Base-by-base conservation (phyloP, 2,888 invertebrate genomes). In the Eilema griseolum region DNA sequence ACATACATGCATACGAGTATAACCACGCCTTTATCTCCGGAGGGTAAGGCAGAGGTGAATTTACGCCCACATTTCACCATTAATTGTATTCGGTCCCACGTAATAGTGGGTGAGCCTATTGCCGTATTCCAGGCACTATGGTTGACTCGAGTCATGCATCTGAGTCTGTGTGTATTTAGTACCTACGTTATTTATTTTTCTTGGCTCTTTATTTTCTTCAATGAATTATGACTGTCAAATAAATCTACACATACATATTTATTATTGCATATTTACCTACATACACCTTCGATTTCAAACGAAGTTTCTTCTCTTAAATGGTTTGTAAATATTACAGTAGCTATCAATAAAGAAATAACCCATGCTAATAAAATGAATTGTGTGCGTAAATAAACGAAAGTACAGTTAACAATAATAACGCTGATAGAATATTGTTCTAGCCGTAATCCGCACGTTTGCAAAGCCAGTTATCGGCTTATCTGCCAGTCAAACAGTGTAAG, bases 401-500 rank as follows among this genome's bases (percentile, higher is more conserved):
- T 31, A 41, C 31, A 28, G 31, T 67, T 31, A 52, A 67, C 20
- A 61, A 61, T 23, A 57, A 62, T 68, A 26, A 37, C 3, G 23
- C 0, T 37, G 16, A 59, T 20, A 59, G 26, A 24, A 62, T 46
- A 64, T 77, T 70, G 69, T 74, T 78, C 69, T 66, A 72, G 31
- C 70, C 68, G 66, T 78, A 69, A 73, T 63, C 73, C 70, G 66
- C 61, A 75, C 70, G 71, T 74, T 61, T 66, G 67, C 64, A 71
- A 77, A 81, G 72, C 72, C 66, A 71, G 67, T 74, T 79, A 79
- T 73, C 74, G 77, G 74, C 69, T 78, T 80, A 80, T 52, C 77
- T 70, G 64, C 28, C 73, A 75, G 70, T 69, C 79, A 80, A 80
- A 79, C 72, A 75, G 31, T 65, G 62, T 72, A 72, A 80, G 69